A percentile compares a stretch with the other conserved stretches of the same genome.
Evolutionary conservation across 1,140 invertebrate genomes (phyloP).

Genomic region (Cardiocondyla obscurior): DNA sequence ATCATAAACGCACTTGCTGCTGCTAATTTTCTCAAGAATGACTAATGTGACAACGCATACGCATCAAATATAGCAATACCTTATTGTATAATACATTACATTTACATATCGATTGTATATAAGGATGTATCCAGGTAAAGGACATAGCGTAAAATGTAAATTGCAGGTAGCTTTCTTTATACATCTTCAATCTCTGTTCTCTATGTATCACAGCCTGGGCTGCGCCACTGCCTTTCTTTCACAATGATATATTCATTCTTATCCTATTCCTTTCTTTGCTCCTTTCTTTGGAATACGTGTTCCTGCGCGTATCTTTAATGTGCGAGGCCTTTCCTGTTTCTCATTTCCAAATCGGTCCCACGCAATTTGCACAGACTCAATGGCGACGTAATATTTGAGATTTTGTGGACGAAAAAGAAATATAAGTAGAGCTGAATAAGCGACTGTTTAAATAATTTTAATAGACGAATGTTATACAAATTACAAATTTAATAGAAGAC

Average conservation of each 20-base stretch:
- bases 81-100: conserved; percentile 80
- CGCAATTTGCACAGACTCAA: background rate
- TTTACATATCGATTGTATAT: conserved; percentile 81
- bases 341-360: conserved; percentile 2
- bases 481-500: background rate
- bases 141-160: conserved; percentile 79
- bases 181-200: conserved; percentile 81
- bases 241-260: conserved; percentile 20
- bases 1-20: background rate
- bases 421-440: background rate
- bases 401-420: background rate
- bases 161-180: conserved; percentile 81
- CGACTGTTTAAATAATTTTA: background rate
- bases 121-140: conserved; percentile 77
- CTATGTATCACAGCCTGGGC: conserved; percentile 84
- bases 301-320: background rate
- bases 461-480: background rate
- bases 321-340: conserved; percentile 1
- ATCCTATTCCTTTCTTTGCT: background rate
- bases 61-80: conserved; percentile 44
- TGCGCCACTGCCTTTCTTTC: conserved; percentile 80
- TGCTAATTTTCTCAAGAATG: conserved; percentile 4
- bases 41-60: conserved; percentile 13
- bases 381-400: background rate
- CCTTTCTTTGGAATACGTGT: background rate